A percentile compares a stretch with the other conserved stretches of the same genome.
Conservation (phyloP, 2,888 invertebrate species). For the Rapana venosa region DNA sequence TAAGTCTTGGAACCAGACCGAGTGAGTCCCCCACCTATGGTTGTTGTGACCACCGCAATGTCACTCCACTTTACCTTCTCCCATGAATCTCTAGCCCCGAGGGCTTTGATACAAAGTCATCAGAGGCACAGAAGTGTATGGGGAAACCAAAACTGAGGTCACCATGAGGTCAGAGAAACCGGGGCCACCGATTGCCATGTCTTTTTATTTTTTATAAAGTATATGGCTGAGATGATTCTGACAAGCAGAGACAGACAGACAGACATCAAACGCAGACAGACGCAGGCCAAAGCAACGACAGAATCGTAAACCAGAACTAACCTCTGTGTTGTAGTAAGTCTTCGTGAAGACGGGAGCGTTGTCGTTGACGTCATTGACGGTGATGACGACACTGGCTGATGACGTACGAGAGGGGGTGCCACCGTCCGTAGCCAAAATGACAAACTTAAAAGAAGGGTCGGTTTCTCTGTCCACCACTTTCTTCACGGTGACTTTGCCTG, state of each 20-base stretch:
- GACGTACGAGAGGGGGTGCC: conserved; percentile 92
- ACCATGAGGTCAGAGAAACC: too few species aligned
- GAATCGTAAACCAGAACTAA: background rate
- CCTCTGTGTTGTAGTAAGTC: conserved; percentile 62
- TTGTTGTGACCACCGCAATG: too few species aligned
- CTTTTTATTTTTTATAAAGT: too few species aligned
- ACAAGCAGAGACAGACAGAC: background rate
- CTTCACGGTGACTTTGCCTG: conserved; percentile 59
- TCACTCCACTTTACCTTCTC: too few species aligned
- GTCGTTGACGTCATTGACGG: conserved; percentile 64
- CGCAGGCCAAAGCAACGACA: background rate
- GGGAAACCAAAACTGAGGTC: too few species aligned
- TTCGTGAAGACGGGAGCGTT: conserved; percentile 62
- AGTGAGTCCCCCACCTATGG: too few species aligned
- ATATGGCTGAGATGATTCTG: too few species aligned
- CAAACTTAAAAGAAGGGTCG: conserved; percentile 56
- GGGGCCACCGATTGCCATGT: too few species aligned
- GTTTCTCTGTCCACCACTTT: conserved; percentile 62
- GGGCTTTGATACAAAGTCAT: too few species aligned
- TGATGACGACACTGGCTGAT: conserved; percentile 83
- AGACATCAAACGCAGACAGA: background rate
- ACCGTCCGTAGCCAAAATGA: conserved; percentile 90
- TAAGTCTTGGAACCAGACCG: too few species aligned
- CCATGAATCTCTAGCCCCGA: too few species aligned
- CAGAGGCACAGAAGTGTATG: too few species aligned